A percentile compares a stretch with the other conserved stretches of the same genome.
Conservation (phyloP, 2,888 invertebrate genomes). For the Trichopria drosophilae region DNA sequence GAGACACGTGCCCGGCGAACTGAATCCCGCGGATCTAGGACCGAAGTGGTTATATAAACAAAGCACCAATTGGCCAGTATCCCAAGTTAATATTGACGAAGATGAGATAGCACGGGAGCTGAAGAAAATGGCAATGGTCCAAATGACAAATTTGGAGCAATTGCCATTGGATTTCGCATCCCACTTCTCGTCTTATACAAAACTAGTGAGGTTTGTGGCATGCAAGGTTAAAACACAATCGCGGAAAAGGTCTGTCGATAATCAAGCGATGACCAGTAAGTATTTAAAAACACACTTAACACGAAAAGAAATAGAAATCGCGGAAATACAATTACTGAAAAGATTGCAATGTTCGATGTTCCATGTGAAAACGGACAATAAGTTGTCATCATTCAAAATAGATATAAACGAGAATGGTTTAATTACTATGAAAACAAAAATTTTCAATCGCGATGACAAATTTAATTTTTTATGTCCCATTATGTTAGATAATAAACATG, state of each 20-base stretch:
- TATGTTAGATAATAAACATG: constrained; percentile 6
- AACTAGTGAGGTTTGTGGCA: constrained; percentile 6
- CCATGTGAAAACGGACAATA: neutral
- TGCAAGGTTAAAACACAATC: too few species aligned
- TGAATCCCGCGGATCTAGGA: constrained; percentile 46
- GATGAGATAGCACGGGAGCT: neutral
- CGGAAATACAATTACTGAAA: constrained; percentile 7
- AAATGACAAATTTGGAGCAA: neutral
- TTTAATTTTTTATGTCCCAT: constrained; percentile 13
- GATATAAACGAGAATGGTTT: neutral
- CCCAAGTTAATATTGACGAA: neutral
- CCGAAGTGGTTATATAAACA: neutral
- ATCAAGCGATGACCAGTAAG: too few species aligned
- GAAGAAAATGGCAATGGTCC: neutral
- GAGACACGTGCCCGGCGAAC: constrained; percentile 42
- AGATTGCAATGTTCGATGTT: constrained; percentile 5
- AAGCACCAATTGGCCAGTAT: neutral
- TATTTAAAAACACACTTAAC: too few species aligned
- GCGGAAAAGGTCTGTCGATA: too few species aligned
- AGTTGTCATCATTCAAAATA: constrained; percentile 8
- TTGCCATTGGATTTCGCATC: too few species aligned
- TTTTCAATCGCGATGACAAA: constrained; percentile 4
- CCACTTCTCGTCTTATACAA: too few species aligned
- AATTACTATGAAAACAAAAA: neutral
- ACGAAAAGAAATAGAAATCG: constrained; percentile 2